Conservation (phyloP, 2,113 vertebrate species). For the Aythya baeri region DNA sequence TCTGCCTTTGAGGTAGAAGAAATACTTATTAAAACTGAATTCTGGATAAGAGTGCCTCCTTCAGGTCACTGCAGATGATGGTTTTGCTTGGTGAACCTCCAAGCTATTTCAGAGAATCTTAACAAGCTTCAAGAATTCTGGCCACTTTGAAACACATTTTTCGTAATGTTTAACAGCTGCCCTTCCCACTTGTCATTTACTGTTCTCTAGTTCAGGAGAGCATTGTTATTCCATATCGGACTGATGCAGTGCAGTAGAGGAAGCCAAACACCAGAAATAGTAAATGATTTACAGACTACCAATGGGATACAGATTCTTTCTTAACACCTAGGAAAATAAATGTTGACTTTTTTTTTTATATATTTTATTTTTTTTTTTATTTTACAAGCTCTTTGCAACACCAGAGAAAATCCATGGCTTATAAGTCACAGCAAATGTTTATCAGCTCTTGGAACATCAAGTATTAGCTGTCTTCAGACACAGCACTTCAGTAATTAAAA, state of each 20-base stretch:
- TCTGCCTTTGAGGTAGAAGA: neutral
- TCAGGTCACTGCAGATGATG: neutral
- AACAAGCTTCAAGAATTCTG: neutral
- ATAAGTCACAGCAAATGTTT: neutral
- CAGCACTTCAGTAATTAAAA: neutral
- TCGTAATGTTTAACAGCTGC: neutral
- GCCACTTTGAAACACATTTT: neutral
- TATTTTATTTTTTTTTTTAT: neutral
- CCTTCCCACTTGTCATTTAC: neutral
- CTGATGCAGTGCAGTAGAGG: neutral
- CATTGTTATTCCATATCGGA: neutral
- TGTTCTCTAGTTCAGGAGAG: neutral
- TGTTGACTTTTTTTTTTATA: too few relatives aligned
- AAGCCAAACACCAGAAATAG: neutral
- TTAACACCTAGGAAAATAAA: neutral
- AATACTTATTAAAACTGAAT: neutral
- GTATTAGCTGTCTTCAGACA: neutral
- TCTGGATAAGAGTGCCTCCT: neutral
- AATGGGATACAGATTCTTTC: neutral
- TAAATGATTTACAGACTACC: neutral
- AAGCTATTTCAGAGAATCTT: neutral
- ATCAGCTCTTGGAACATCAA: neutral
- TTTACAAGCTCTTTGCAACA: neutral
- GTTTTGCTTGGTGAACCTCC: neutral
- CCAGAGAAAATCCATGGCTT: neutral